phyloP scores from a whole-genome alignment of 2,797 vertebrate species.

The Hemitrygon akajei region DNA sequence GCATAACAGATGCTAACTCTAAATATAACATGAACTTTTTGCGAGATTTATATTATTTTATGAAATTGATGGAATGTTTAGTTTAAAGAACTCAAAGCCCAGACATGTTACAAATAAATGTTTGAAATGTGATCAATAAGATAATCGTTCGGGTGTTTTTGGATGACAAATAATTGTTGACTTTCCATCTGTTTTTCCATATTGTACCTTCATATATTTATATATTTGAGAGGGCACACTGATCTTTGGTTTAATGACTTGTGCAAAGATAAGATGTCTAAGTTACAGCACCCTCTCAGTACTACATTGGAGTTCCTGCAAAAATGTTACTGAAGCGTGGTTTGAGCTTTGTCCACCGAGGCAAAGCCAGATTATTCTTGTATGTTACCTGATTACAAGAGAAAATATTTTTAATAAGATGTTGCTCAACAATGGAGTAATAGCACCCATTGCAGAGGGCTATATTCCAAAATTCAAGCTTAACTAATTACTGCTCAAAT shows the following conservation, averaged over 20 bases:
- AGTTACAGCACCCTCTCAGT: not conserved
- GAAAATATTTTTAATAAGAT: not conserved
- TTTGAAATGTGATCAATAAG: not conserved
- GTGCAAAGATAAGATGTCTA: not conserved
- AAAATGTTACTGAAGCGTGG: not conserved
- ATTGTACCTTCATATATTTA: not conserved
- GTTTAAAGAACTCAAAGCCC: not conserved
- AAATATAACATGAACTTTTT: constrained; percentile 40
- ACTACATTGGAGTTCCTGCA: not conserved
- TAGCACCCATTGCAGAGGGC: not conserved
- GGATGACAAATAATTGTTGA: not conserved
- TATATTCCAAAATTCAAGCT: not conserved
- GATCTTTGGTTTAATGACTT: not conserved
- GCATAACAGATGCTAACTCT: constrained; percentile 45
- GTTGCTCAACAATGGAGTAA: not conserved
- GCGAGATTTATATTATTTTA: constrained; percentile 43
- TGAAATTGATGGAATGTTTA: constrained; percentile 40
- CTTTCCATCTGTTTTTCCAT: not conserved
- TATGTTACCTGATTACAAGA: not conserved
- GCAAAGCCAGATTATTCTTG: not conserved
- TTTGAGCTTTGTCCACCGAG: not conserved
- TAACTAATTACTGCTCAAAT: not conserved
- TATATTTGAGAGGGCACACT: not conserved
- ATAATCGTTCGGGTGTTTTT: not conserved
- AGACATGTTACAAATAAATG: constrained; percentile 37